Evolutionary conservation across 2,888 invertebrate genomes (phyloP).

Genomic region (Criorhina ranunculi): DNA sequence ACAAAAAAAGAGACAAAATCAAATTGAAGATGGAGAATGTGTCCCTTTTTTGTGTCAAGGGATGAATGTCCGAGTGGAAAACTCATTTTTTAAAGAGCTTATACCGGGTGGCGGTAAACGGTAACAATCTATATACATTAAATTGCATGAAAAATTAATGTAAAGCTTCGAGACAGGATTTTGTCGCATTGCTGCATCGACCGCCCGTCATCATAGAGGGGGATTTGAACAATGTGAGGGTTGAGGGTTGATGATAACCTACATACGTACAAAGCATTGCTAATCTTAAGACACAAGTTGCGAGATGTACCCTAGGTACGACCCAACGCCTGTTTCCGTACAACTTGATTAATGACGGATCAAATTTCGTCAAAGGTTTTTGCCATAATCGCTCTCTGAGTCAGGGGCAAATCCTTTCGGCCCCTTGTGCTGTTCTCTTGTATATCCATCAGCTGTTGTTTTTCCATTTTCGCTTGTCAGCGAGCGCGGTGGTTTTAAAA

Average conservation of each 20-base stretch:
- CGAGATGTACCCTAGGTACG: constrained; percentile 24
- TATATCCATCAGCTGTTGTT: constrained; percentile 65
- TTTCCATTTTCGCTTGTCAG: constrained; percentile 58
- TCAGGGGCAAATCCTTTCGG: constrained; percentile 17
- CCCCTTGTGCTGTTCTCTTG: neutral
- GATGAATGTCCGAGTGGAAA: constrained; percentile 47
- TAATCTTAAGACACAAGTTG: constrained; percentile 41
- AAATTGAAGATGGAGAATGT: constrained; percentile 12
- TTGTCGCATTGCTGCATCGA: constrained; percentile 65
- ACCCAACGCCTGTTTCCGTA: constrained; percentile 1
- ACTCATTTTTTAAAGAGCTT: constrained; percentile 66
- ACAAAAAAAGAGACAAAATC: constrained; percentile 3
- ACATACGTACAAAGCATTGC: constrained; percentile 8
- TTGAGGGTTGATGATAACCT: constrained; percentile 54
- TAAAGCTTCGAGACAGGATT: constrained; percentile 70
- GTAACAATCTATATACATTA: constrained; percentile 45
- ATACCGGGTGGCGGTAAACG: constrained; percentile 27
- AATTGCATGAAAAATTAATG: constrained; percentile 76
- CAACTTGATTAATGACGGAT: constrained; percentile 71
- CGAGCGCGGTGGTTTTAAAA: constrained; percentile 53
- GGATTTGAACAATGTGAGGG: constrained; percentile 1
- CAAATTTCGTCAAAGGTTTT: constrained; percentile 70
- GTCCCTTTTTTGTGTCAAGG: constrained; percentile 11
- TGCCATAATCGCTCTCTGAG: constrained; percentile 65
- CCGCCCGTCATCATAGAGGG: neutral